Conservation (phyloP, 2,113 vertebrate species). For the Eurypyga helias region DNA sequence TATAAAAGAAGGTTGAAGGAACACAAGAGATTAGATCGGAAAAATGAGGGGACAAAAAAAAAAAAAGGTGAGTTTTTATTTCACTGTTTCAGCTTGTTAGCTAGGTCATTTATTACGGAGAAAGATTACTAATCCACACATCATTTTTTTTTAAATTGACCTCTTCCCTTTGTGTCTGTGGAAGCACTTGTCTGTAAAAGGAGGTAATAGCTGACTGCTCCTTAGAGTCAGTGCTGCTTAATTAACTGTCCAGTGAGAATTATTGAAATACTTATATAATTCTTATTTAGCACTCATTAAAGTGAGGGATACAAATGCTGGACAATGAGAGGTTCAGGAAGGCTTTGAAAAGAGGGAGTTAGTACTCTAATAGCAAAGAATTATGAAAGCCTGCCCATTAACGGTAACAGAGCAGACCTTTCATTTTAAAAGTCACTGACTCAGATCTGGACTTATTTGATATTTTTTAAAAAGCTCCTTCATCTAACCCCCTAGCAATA, state of each 20-base stretch:
- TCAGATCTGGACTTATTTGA: constrained; percentile 71
- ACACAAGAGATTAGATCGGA: constrained; percentile 5
- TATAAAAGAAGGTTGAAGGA: constrained; percentile 55
- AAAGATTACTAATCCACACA: constrained; percentile 75
- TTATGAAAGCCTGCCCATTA: constrained; percentile 73
- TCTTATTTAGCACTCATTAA: constrained; percentile 82
- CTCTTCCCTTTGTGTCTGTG: constrained; percentile 71
- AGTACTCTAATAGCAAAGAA: constrained; percentile 64
- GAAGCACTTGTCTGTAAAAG: constrained; percentile 78
- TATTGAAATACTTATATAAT: constrained; percentile 81
- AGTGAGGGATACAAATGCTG: constrained; percentile 78
- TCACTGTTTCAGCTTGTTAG: constrained; percentile 70
- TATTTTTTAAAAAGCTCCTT: constrained; percentile 62
- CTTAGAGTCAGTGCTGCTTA: constrained; percentile 77
- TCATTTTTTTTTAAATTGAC: constrained; percentile 70
- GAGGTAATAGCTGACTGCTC: constrained; percentile 77
- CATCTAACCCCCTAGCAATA: constrained; percentile 1
- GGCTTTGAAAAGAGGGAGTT: constrained; percentile 71
- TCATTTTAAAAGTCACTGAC: constrained; percentile 74
- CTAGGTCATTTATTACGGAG: constrained; percentile 71
- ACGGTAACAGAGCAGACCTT: constrained; percentile 68
- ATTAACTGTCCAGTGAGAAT: constrained; percentile 81
- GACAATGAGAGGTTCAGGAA: constrained; percentile 73
- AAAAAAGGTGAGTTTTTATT: constrained; percentile 61
- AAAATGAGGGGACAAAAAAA: constrained; percentile 35